Conservation (phyloP, 2,113 vertebrate species). For the Tragulus kanchil region DNA sequence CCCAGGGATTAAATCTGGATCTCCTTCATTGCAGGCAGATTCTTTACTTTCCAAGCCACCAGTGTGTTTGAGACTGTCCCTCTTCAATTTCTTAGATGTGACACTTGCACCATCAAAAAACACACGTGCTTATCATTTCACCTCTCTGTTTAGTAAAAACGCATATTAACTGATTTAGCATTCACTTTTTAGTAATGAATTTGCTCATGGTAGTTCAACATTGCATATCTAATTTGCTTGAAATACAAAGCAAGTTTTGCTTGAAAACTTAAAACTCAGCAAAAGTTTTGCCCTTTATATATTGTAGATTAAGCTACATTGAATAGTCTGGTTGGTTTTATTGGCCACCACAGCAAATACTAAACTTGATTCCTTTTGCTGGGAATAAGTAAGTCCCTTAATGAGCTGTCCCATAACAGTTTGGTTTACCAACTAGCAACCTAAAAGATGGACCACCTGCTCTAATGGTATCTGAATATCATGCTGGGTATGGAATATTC, state of each 20-base stretch:
- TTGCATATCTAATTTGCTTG: background rate
- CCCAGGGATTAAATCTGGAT: too few relatives aligned
- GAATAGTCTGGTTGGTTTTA: background rate
- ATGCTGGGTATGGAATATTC: background rate
- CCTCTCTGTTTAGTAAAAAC: background rate
- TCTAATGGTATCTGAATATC: background rate
- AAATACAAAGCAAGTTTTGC: background rate
- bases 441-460: background rate
- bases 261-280: conserved; percentile 5
- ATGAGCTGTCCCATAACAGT: background rate
- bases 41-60: too few relatives aligned
- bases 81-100: background rate
- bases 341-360: background rate
- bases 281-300: background rate
- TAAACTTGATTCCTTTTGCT: background rate
- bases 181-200: conserved; percentile 3
- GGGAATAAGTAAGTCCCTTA: background rate
- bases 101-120: background rate
- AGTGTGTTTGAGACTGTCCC: background rate
- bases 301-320: background rate
- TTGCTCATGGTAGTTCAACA: background rate
- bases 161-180: background rate
- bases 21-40: too few relatives aligned
- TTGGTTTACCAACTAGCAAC: background rate
- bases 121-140: background rate